These are phyloP conservation scores for Graphium colonna DNA, from an alignment of 2,888 invertebrate species.

Conservation along the genomic window DNA sequence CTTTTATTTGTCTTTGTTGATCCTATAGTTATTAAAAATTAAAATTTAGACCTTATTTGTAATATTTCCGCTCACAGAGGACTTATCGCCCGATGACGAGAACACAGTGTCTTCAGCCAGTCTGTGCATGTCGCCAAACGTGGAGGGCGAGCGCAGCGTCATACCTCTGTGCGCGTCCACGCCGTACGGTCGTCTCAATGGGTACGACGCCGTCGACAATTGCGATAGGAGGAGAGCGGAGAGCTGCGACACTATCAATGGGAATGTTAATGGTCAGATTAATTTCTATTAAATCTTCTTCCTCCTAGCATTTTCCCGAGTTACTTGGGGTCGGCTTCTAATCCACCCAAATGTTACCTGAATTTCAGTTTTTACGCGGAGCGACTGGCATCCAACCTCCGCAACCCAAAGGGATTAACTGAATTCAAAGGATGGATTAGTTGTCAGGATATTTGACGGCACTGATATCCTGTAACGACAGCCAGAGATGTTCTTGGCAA, in stretches of 20 bases:
- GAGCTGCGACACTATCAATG: conserved; percentile 51
- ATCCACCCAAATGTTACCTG: too few species aligned
- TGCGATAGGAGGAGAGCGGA: conserved; percentile 29
- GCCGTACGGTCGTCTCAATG: conserved; percentile 51
- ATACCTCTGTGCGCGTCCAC: conserved; percentile 45
- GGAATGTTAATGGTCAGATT: conserved; percentile 63
- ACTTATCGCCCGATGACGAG: conserved; percentile 58
- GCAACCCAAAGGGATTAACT: too few species aligned
- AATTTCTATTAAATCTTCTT: too few species aligned
- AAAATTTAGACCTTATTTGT: neutral
- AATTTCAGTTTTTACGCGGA: too few species aligned
- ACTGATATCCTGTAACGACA: too few species aligned
- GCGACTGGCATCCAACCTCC: too few species aligned
- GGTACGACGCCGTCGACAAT: conserved; percentile 41
- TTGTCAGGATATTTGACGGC: too few species aligned
- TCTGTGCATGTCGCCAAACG: conserved; percentile 60
- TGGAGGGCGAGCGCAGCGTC: conserved; percentile 27
- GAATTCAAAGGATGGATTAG: too few species aligned
- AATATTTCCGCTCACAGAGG: conserved; percentile 42
- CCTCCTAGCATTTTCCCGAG: too few species aligned
- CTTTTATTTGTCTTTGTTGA: neutral
- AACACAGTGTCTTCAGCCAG: conserved; percentile 64
- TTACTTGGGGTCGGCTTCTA: too few species aligned
- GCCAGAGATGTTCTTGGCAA: too few species aligned
- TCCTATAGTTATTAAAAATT: neutral